Conservation (phyloP, 1,140 invertebrate species). For the Pseudomyrmex pallidus region DNA sequence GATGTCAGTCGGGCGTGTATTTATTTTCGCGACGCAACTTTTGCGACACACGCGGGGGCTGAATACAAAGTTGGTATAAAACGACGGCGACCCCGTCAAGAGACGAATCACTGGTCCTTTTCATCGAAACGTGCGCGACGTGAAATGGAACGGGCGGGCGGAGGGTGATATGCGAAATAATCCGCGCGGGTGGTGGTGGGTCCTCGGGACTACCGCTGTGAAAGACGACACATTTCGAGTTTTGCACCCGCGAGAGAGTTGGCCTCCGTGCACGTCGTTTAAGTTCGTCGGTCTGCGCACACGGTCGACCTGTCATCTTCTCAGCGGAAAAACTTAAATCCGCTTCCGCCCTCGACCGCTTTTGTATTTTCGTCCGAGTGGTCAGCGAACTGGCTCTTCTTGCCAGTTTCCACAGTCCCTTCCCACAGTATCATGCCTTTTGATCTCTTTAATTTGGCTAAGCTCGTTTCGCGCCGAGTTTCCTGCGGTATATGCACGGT, state of each 20-base stretch:
- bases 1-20: neutral
- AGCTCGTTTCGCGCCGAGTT: neutral
- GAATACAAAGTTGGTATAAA: neutral
- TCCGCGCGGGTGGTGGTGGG: neutral
- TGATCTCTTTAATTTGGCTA: conserved; percentile 31
- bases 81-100: neutral
- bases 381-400: neutral
- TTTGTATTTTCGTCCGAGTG: neutral
- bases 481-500: neutral
- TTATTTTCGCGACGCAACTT: conserved; percentile 3
- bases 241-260: neutral
- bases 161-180: conserved; percentile 18
- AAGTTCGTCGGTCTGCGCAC: conserved; percentile 7
- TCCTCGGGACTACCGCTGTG: neutral
- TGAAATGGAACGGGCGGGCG: neutral
- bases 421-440: neutral
- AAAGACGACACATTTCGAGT: neutral
- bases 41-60: neutral
- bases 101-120: conserved; percentile 21
- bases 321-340: conserved; percentile 28
- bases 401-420: neutral
- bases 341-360: neutral
- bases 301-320: neutral
- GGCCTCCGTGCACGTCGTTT: neutral
- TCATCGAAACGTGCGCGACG: neutral